phyloP scores from a whole-genome alignment of 2,113 vertebrate genomes.

The Microtus ochrogaster region DNA sequence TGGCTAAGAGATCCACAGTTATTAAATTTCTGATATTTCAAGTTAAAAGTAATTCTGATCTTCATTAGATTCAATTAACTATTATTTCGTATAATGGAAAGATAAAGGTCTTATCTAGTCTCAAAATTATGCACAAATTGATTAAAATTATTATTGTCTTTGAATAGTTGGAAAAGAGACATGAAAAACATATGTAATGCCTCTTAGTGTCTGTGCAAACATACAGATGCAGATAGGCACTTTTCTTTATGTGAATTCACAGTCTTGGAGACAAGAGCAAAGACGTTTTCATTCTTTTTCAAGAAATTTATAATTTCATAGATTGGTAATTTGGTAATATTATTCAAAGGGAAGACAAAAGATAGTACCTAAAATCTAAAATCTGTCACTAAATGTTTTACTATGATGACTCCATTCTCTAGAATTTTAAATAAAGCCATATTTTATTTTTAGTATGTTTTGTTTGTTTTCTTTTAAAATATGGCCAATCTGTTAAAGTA shows the following conservation, averaged over 20 bases:
- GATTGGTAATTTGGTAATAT: not conserved
- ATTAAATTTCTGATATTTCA: constrained; percentile 3
- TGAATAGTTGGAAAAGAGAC: not conserved
- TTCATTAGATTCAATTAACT: not conserved
- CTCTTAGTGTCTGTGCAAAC: not conserved
- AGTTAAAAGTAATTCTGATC: not conserved
- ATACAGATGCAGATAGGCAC: not conserved
- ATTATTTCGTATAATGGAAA: not conserved
- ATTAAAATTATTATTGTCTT: constrained; percentile 29
- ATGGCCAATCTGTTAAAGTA: not conserved
- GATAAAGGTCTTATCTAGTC: not conserved
- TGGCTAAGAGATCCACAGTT: not conserved
- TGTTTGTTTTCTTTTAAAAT: not conserved
- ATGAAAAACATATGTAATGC: not conserved
- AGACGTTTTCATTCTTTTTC: not conserved
- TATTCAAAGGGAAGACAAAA: not conserved
- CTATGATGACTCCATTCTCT: not conserved
- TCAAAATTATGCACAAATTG: constrained; percentile 11
- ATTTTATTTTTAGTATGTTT: constrained; percentile 7
- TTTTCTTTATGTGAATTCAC: not conserved
- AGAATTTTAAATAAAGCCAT: constrained; percentile 5
- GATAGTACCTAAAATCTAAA: not conserved
- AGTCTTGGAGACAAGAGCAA: not conserved
- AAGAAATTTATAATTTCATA: constrained; percentile 19
- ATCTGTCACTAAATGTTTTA: constrained; percentile 20